phyloP scores from a whole-genome alignment of 1,140 invertebrate species.

The Aricia agestis region DNA sequence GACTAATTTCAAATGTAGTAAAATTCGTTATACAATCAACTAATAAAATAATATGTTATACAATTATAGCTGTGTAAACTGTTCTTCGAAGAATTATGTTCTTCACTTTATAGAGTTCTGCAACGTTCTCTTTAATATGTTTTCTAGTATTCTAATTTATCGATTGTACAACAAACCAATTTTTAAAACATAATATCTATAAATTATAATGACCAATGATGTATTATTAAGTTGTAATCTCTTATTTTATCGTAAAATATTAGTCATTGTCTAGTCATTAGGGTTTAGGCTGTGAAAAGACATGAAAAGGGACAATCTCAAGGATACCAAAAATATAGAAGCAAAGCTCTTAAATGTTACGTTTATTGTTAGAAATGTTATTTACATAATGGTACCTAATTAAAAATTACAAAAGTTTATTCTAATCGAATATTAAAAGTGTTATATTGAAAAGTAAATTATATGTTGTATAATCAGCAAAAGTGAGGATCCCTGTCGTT shows the following conservation, averaged over 20 bases:
- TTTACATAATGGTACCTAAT: too few species aligned
- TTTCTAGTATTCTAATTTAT: not conserved
- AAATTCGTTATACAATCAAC: too few species aligned
- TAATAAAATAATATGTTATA: too few species aligned
- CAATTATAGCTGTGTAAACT: too few species aligned
- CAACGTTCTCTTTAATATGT: not conserved
- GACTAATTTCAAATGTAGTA: too few species aligned
- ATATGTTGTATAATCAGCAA: not conserved
- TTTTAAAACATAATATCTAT: not conserved
- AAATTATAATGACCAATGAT: not conserved
- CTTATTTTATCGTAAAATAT: slow-evolving; percentile 18
- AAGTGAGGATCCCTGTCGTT: slow-evolving; percentile 1
- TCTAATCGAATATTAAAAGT: too few species aligned
- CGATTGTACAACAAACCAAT: not conserved
- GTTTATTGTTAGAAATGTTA: not conserved
- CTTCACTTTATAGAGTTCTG: not conserved
- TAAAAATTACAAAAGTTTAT: too few species aligned
- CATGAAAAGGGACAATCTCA: slow-evolving; percentile 31
- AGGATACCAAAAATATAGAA: slow-evolving; percentile 20
- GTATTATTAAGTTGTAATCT: slow-evolving; percentile 12
- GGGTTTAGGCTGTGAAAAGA: slow-evolving; percentile 66
- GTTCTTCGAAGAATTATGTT: too few species aligned
- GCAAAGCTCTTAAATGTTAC: slow-evolving; percentile 17
- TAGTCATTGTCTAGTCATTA: slow-evolving; percentile 64
- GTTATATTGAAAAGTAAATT: too few species aligned